Evolutionary conservation across 2,797 vertebrate genomes (phyloP), one percentile per base, ranked within the genome.

Genomic region (Margarornis squamiger): DNA sequence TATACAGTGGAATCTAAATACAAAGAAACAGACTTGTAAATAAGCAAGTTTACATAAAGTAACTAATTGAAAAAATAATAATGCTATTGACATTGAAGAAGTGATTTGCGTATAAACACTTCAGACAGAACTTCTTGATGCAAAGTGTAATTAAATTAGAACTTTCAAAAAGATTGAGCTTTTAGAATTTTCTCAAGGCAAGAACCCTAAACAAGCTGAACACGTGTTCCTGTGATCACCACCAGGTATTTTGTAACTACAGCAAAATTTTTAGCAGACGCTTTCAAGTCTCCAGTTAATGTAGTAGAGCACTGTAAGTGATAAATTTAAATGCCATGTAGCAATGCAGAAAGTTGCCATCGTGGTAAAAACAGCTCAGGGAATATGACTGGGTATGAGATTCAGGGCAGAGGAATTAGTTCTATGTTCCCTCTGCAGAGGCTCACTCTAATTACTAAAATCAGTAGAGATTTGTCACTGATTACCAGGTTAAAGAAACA

Each of bases 71-170:
- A 95, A 91, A 90, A 88, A 51, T 36, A 85, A 66, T 38, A 93
- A 24, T 67, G 4, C 30, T 86, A 36, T 45, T 92, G 51, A 70
- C n/a, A 49, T 45, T 26, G 30, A 75, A 27, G 46, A 88, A 66
- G 43, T 59, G 51, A 93, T 92, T 80, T 71, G 15, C 30, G 43
- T 73, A 59, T 76, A 85, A 83, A 15, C 36, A 45, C 68, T 94
- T 81, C 27, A 95, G 45, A 54, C 18, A 73, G 13, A 43, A 73
- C 20, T 88, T 91, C 29, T 93, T 95, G 85, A 58, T 57, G 20
- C 45, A 87, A 92, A 66, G 3, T 75, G 55, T 93, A 95, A 87
- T 88, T 89, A 85, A 93, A 92, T 87, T 92, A 73, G 57, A 88
- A 79, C 32, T 76, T 79, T 30, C 20, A 85, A 86, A 91, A 27